phyloP scores from a whole-genome alignment of 2,888 invertebrate genomes.

The Polyploca ridens region DNA sequence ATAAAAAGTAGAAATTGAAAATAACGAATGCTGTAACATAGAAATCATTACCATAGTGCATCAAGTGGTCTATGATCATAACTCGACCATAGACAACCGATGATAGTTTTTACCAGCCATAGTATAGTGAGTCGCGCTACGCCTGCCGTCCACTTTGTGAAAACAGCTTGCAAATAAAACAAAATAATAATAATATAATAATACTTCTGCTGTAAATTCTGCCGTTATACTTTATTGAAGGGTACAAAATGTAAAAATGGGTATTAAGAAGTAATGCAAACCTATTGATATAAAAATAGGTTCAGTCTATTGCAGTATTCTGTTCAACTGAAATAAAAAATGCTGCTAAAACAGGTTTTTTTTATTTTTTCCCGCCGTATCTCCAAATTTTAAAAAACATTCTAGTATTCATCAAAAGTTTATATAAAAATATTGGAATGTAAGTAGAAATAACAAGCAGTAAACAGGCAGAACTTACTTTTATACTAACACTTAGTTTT shows the following conservation, averaged over 20 bases:
- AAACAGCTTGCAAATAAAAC: slow-evolving; percentile 77
- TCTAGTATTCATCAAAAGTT: background rate
- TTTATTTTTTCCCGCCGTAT: too few relatives aligned
- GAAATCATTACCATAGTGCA: slow-evolving; percentile 60
- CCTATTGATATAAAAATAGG: background rate
- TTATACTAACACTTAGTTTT: background rate
- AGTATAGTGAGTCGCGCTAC: slow-evolving; percentile 71
- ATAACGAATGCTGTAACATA: slow-evolving; percentile 31
- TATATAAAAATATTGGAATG: background rate
- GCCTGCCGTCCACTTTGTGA: slow-evolving; percentile 62
- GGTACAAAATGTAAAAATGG: too few relatives aligned
- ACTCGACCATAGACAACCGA: slow-evolving; percentile 67
- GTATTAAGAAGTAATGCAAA: background rate
- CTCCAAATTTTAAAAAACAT: too few relatives aligned
- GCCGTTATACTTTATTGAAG: slow-evolving; percentile 29
- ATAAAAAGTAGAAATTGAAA: slow-evolving; percentile 21
- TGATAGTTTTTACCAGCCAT: slow-evolving; percentile 69
- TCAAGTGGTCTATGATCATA: slow-evolving; percentile 56
- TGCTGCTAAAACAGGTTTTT: background rate
- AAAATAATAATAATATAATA: slow-evolving; percentile 39
- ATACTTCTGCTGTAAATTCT: slow-evolving; percentile 21
- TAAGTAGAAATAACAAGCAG: background rate
- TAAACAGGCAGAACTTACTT: slow-evolving; percentile 7
- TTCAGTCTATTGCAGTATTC: background rate
- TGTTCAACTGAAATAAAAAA: background rate